Base-by-base conservation (phyloP, 1,140 invertebrate genomes). In the Plutomurus gul region DNA sequence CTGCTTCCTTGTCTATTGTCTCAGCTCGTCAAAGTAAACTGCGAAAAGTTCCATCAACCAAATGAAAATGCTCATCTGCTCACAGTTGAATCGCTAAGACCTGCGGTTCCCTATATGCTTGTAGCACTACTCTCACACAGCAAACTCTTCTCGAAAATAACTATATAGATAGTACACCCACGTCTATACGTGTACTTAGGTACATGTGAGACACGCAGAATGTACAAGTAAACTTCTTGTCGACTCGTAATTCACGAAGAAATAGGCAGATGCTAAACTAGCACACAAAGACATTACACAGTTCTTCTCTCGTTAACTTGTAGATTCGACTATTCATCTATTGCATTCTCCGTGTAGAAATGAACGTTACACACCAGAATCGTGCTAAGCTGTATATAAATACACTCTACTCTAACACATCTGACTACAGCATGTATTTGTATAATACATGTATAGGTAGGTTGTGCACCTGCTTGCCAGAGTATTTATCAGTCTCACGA, bases 41-140 rank as follows among this genome's bases (percentile, higher is more conserved):
- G 56, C 56, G 56, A 72, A 72, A 39, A 72, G 70, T 72, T 72
- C 70, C 70, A 72, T 72, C 70, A 72, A 72, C 70, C 70, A 72
- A 72, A 72, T 72, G 70, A 72, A 72, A 72, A 72, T 72, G 70
- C 70, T 72, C 70, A 72, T 72, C 70, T 72, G 70, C 40, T 72
- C 70, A 39, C 70, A 46, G 70, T 72, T 72, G 37, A 33, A 30
- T 36, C 16, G 18, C 30, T 65, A 33, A 36, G 39, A 43, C 39
- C 39, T 43, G 11, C 39, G n/a, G 11, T 1, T 10, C n/a, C n/a
- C 39, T 43, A 10, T n/a, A 8, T 43, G n/a, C 39, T 43, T 13
- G 2, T 2, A 13, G 2, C 2, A 2, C 39, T 13, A 2, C n/a
- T 13, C 39, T 43, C 11, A 1, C 7, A 43, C n/a, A 13, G 39